Evolutionary conservation across 2,797 vertebrate species (phyloP).

Genomic region (Tragelaphus oryx): DNA sequence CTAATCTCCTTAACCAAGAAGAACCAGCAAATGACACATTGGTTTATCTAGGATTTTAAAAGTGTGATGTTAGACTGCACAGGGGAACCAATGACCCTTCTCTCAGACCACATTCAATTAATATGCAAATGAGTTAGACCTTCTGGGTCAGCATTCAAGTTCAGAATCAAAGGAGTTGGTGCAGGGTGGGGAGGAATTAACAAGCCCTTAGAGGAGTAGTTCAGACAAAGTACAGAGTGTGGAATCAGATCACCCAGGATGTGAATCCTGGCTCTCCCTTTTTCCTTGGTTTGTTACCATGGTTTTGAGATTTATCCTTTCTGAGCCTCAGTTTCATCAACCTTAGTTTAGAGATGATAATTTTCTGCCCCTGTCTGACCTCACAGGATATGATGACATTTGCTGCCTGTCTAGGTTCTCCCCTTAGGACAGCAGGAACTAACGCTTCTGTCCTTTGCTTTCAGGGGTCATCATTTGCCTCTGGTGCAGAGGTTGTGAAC

Average conservation of each 20-base stretch:
- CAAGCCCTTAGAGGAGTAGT: not conserved
- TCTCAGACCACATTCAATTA: conserved; percentile 70
- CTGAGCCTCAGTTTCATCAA: not conserved
- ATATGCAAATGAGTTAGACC: conserved; percentile 65
- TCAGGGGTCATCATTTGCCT: not conserved
- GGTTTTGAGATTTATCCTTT: not conserved
- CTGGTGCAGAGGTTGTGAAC: not conserved
- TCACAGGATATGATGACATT: not conserved
- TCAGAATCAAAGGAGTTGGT: conserved; percentile 36
- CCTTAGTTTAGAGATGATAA: not conserved
- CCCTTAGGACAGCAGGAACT: not conserved
- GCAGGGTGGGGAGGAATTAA: not conserved
- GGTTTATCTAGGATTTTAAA: conserved; percentile 35
- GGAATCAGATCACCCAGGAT: not conserved
- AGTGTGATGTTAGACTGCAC: conserved; percentile 29
- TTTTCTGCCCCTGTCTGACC: not conserved
- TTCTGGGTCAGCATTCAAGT: conserved; percentile 54
- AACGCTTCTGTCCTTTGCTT: not conserved
- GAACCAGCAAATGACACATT: conserved; percentile 46
- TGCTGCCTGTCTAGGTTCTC: not conserved
- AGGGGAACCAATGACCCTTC: conserved; percentile 55
- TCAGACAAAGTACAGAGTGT: not conserved
- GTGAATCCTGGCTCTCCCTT: not conserved
- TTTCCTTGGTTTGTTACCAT: not conserved
- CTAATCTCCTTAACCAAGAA: conserved; percentile 38